Conservation (phyloP, 2,888 invertebrate species). For the Luffia ferchaultella region DNA sequence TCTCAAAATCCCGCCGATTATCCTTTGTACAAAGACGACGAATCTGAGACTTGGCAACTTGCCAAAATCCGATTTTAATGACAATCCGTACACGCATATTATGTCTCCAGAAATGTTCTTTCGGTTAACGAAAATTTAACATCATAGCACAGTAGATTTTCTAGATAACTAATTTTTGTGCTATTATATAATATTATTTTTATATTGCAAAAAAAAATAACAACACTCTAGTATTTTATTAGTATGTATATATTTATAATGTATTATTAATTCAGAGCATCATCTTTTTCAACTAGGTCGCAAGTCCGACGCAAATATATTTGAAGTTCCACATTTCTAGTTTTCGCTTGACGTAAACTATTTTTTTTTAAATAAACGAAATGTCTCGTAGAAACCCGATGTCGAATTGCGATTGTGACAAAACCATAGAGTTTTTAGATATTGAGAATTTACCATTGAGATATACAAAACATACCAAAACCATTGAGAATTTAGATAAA, state of each 20-base stretch:
- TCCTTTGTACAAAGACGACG: constrained; percentile 45
- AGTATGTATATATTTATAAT: no score
- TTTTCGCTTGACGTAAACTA: neutral
- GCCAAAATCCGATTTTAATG: constrained; percentile 63
- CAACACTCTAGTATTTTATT: no score
- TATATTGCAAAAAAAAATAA: no score
- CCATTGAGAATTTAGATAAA: no score
- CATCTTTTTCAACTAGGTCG: no score
- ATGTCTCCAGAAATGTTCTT: constrained; percentile 20
- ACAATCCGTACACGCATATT: constrained; percentile 51
- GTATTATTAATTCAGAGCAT: neutral
- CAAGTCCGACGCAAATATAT: neutral
- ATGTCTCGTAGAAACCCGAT: neutral
- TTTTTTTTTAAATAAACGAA: neutral
- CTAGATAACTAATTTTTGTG: no score
- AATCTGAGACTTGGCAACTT: constrained; percentile 42
- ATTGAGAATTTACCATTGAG: no score
- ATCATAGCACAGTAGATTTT: neutral
- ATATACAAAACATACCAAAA: no score
- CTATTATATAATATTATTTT: no score
- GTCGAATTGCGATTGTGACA: neutral
- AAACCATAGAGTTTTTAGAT: no score
- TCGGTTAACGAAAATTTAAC: constrained; percentile 13
- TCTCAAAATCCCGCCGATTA: no score
- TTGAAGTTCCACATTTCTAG: neutral